Evolutionary conservation across 2,888 invertebrate genomes (phyloP), one percentile per base, ranked within the genome.

Genomic region (Hydriomena furcata): DNA sequence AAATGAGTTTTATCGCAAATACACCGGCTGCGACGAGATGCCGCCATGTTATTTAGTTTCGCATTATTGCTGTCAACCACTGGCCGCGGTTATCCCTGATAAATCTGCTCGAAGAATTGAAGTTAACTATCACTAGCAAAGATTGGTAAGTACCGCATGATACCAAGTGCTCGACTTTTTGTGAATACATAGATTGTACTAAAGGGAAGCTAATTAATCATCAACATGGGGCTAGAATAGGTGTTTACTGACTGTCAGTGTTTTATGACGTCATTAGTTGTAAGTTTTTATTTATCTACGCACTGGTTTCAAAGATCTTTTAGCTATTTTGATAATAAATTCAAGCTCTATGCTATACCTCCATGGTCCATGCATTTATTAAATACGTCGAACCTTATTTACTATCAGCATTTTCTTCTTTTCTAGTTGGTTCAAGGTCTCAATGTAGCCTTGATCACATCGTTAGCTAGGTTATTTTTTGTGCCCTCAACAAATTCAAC

Each of bases 1-100:
- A 71, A 73, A 73, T 71, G 64, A 69, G 73, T 71, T 66, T 53
- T 74, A 71, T 66, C 74, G 67, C 68, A 71, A 74, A 68, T 76
- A 73, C 68, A 87, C 90, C 90, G 89, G 90, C 89, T 88, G 88
- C 80, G 73, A 83, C 68, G 75, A 80, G 76, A 86, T 87, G 89
- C 89, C 89, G 90, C 90, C 90, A 90, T 90, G 89, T 90, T 90
- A 88, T 88, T 84, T 85, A 83, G 66, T 71, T 73, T 75, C 70
- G 71, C 72, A 74, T 83, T 88, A 83, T 83, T 73, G 81, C 87
- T 87, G 89, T 89, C 89, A 89, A 82, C 78, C 71, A 76, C 77
- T 79, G 79, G 72, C 78, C 79, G 79, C 74, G 69, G 76, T 70
- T 82, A 79, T 68, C 76, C 74, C 74, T 76, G 73, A 66, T 71